These are phyloP conservation scores for Anguilla rostrata DNA, from an alignment of 2,113 vertebrate species.

Conservation along the genomic window DNA sequence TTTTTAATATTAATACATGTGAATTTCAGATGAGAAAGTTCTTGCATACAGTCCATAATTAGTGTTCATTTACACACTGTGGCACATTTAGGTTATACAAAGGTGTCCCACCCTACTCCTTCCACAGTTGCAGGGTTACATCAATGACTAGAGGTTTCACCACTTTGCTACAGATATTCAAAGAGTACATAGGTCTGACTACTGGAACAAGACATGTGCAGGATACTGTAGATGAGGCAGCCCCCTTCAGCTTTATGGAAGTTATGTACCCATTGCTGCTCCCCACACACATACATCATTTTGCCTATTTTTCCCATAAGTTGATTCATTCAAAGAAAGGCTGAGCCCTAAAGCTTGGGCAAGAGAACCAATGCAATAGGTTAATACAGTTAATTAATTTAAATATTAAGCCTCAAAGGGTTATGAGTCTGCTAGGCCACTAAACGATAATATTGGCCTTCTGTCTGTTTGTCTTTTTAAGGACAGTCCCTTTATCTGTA, in stretches of 20 bases:
- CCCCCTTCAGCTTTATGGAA: not conserved
- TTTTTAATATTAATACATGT: slow-evolving; percentile 5
- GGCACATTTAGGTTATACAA: not conserved
- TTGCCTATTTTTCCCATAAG: slow-evolving; percentile 1
- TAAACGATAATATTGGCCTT: slow-evolving; percentile 9
- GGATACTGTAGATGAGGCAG: not conserved
- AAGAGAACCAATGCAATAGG: not conserved
- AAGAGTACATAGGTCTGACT: not conserved
- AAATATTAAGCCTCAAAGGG: slow-evolving; percentile 11
- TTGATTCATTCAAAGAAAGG: not conserved
- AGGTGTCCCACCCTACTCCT: not conserved
- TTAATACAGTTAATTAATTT: slow-evolving; percentile 1
- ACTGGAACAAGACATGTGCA: not conserved
- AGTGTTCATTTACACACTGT: not conserved
- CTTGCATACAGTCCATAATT: not conserved
- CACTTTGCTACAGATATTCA: not conserved
- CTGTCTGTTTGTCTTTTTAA: not conserved
- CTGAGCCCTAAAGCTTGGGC: slow-evolving; percentile 7
- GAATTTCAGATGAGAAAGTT: slow-evolving; percentile 1
- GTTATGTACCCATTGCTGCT: not conserved
- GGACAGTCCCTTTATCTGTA: not conserved
- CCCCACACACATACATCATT: not conserved
- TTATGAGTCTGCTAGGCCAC: slow-evolving; percentile 1
- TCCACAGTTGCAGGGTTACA: not conserved
- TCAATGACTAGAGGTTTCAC: not conserved